Conservation (phyloP, 2,888 invertebrate species). For the Pyralis farinalis region DNA sequence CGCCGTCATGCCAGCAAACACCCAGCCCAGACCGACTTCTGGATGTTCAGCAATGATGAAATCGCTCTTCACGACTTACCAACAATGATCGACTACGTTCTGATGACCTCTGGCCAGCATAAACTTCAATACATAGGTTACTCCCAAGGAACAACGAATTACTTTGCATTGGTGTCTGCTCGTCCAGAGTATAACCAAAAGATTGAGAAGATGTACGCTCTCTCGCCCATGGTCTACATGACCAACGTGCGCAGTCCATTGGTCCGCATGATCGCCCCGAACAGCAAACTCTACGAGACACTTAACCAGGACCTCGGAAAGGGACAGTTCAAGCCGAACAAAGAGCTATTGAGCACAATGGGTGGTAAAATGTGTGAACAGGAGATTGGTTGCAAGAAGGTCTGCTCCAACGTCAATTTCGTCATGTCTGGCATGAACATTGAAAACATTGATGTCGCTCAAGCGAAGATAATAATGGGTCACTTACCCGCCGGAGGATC, state of each 20-base stretch:
- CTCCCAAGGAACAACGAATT: slow-evolving; percentile 53
- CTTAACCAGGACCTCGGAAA: slow-evolving; percentile 43
- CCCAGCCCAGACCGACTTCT: slow-evolving; percentile 56
- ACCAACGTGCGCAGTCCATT: slow-evolving; percentile 60
- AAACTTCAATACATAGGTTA: slow-evolving; percentile 64
- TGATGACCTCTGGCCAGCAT: slow-evolving; percentile 45
- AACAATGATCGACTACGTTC: slow-evolving; percentile 64
- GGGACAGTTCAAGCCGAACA: slow-evolving; percentile 51
- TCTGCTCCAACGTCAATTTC: slow-evolving; percentile 83
- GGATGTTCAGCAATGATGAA: slow-evolving; percentile 69
- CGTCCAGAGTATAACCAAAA: slow-evolving; percentile 62
- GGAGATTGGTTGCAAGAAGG: slow-evolving; percentile 55
- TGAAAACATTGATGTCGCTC: slow-evolving; percentile 72
- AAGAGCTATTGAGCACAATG: slow-evolving; percentile 41
- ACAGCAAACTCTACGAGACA: slow-evolving; percentile 41
- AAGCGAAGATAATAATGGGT: slow-evolving; percentile 74
- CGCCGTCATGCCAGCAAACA: slow-evolving; percentile 56
- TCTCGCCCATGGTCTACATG: slow-evolving; percentile 72
- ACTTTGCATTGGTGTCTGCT: slow-evolving; percentile 64
- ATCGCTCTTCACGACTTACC: slow-evolving; percentile 65
- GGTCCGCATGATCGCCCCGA: slow-evolving; percentile 60
- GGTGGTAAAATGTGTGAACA: slow-evolving; percentile 59
- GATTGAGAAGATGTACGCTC: slow-evolving; percentile 58
- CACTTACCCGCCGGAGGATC: slow-evolving; percentile 82
- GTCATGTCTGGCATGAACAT: slow-evolving; percentile 82